Conservation (phyloP, 2,797 vertebrate species). For the Thripadectes ignobilis region DNA sequence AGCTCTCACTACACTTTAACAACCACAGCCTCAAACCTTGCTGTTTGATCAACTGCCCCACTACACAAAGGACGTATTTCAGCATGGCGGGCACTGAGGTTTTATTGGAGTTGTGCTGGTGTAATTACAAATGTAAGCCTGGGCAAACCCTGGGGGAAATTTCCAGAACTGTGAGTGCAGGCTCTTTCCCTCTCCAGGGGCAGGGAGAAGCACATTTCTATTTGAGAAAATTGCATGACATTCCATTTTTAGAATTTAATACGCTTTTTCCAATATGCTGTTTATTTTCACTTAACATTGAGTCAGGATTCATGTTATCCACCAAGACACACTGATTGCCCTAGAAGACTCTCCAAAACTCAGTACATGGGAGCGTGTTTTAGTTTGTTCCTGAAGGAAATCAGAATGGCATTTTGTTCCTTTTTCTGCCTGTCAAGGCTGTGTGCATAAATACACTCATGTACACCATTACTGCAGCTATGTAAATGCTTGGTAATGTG, state of each 20-base stretch:
- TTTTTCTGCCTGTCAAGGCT: not conserved
- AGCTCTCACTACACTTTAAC: not conserved
- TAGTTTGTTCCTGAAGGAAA: not conserved
- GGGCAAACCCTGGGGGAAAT: not conserved
- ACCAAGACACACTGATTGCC: not conserved
- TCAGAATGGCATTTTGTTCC: not conserved
- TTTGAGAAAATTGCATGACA: not conserved
- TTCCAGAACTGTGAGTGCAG: not conserved
- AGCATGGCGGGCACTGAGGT: not conserved
- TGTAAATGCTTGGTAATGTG: not conserved
- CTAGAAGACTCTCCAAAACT: not conserved
- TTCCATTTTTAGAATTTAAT: not conserved
- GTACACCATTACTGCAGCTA: not conserved
- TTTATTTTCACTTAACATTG: not conserved
- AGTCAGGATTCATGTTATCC: not conserved
- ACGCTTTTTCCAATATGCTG: not conserved
- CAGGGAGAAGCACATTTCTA: not conserved
- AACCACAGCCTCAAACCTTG: not conserved
- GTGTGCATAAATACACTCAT: not conserved
- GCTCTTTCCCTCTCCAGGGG: not conserved
- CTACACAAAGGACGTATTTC: not conserved
- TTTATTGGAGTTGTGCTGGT: not conserved
- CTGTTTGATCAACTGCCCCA: not conserved
- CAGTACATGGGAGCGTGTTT: not conserved
- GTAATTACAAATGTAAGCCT: not conserved